Evolutionary conservation across 2,888 invertebrate species (phyloP), one percentile per base, ranked within the genome.

Genomic region (Apotomis capreana): DNA sequence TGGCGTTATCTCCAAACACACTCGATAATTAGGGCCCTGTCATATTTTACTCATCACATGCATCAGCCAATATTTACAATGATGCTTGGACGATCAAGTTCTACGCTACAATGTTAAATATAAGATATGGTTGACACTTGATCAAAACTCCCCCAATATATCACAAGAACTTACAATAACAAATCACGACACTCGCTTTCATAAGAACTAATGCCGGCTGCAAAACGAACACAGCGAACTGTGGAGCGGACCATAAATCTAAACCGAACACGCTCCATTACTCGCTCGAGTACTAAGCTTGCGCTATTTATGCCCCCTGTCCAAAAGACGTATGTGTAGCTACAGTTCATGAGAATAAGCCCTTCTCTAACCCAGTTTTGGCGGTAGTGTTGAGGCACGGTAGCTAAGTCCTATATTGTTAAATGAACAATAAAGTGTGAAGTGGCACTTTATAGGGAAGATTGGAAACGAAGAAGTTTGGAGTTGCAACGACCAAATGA

Each of bases 211-310:
- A 68, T 72, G 68, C 68, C 51, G 51, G 63, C 68, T 72, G 72
- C 72, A 72, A 72, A 68, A 72, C 68, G 71, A 71, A 71, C 68
- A 54, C 49, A 37, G 51, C 77, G 76, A 76, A 80, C 79, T 75
- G 79, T 74, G 55, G 65, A 54, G 65, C 61, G 60, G 74, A 69
- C 77, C 79, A 85, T 86, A 86, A 85, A 86, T 85, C 83, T 83
- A 78, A 77, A 80, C 77, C 74, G 77, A 78, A 78, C 80, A 79
- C 81, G 83, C 79, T 82, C 85, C 84, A 85, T 87, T 86, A 85
- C 84, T 80, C 78, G 79, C 63, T 13, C 44, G 49, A 58, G 62
- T 69, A 60, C 64, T 72, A 65, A 65, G 65, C 62, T 52, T 70
- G 75, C 61, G 46, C 69, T 67, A 67, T 70, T 74, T 74, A 64